Evolutionary conservation across 2,113 vertebrate species (phyloP).

Genomic region (Martes martes): DNA sequence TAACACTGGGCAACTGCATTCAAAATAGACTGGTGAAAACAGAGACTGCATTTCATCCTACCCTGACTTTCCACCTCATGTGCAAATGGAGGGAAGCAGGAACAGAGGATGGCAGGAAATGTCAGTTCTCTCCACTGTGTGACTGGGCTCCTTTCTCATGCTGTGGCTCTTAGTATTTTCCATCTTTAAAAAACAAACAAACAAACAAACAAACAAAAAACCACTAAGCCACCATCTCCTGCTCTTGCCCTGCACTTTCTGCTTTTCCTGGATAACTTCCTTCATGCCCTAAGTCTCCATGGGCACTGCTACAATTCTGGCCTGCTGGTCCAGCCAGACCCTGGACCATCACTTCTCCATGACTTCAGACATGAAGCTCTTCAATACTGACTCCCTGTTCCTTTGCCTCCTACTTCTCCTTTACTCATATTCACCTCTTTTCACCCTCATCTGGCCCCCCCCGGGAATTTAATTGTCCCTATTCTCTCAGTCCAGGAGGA

Average conservation of each 20-base stretch:
- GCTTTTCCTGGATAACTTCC: neutral
- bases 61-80: neutral
- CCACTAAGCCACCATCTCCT: neutral
- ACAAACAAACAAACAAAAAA: too few species aligned
- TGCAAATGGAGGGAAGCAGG: neutral
- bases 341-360: neutral
- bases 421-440: neutral
- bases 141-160: neutral
- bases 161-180: neutral
- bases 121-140: neutral
- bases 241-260: neutral
- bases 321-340: neutral
- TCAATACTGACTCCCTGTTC: neutral
- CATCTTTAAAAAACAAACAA: neutral
- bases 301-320: neutral
- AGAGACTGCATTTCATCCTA: neutral
- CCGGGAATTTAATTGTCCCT: neutral
- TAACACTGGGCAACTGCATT: neutral
- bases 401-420: neutral
- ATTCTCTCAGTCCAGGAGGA: neutral
- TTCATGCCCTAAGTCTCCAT: neutral
- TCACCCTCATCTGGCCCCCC: neutral
- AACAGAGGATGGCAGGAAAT: neutral
- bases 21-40: neutral
- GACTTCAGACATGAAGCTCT: neutral